Base-by-base conservation (phyloP, 2,113 vertebrate species). In the Nibea coibor region DNA sequence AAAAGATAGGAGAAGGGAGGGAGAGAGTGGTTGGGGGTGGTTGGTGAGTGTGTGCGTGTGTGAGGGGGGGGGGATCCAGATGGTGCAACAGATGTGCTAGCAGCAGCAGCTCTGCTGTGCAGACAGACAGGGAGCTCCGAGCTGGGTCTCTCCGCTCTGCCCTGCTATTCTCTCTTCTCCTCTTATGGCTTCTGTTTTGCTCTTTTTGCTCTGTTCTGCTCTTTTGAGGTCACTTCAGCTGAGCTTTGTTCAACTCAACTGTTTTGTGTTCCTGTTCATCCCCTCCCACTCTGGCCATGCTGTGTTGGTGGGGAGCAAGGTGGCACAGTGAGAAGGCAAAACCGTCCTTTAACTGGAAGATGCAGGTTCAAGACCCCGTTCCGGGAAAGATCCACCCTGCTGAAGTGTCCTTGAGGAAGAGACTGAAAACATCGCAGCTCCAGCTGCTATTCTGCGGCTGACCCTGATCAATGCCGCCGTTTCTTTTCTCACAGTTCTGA, bases 61-160 rank as follows among this genome's bases (percentile, higher is more conserved):
- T 31, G 31, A 5, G 56, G 8, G 35, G 35, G 7, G 35, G 35
- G 88, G 94, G 95, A 96, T 98, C 97, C 98, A 98, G 97, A 99
- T 98, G 97, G 97, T 96, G 96, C 96, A 96, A 96, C 98, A 99
- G 98, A 99, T 99, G 98, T 99, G 97, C 94, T 94, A 97, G 96
- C 97, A 97, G 97, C 96, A 96, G 91, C 90, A 92, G 90, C 91
- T 91, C 88, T 81, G 83, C 87, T 90, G 83, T 80, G 88, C 88
- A 91, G 89, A 83, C 81, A 93, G 91, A 97, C 96, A 97, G 96
- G 96, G 97, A 96, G 96, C 96, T 84, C 86, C 50, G 92, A 73
- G 89, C 79, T 22, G 84, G 75, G 87, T 83, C 81, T 82, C 87
- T 91, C 89, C 73, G 78, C 75, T 83, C 75, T 63, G 68, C 77